Conservation (phyloP, 2,797 vertebrate genomes). For the Echiichthys vipera region DNA sequence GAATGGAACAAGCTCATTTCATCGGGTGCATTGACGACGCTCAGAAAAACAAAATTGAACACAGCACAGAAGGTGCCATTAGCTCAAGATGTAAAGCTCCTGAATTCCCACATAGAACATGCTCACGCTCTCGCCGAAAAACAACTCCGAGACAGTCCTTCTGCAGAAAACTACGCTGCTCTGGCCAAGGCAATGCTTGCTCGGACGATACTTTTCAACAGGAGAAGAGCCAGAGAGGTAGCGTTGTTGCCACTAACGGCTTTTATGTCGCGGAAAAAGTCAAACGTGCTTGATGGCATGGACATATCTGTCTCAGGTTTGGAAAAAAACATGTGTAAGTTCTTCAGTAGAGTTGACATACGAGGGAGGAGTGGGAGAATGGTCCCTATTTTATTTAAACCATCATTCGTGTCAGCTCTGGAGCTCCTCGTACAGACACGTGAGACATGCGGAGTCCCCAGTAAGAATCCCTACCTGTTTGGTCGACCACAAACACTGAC, state of each 20-base stretch:
- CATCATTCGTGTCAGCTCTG: slow-evolving; percentile 48
- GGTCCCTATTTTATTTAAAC: slow-evolving; percentile 67
- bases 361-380: slow-evolving; percentile 54
- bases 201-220: slow-evolving; percentile 63
- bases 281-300: not conserved
- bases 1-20: slow-evolving; percentile 68
- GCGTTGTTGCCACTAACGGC: slow-evolving; percentile 3
- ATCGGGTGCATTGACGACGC: slow-evolving; percentile 32
- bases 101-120: slow-evolving; percentile 60
- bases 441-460: slow-evolving; percentile 46
- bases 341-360: slow-evolving; percentile 62
- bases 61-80: slow-evolving; percentile 30
- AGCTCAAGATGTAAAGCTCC: slow-evolving; percentile 49
- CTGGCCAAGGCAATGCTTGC: slow-evolving; percentile 46
- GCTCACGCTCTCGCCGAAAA: slow-evolving; percentile 48
- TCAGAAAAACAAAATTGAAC: slow-evolving; percentile 40
- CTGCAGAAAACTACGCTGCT: slow-evolving; percentile 48
- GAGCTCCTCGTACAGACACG: slow-evolving; percentile 55
- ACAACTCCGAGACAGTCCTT: slow-evolving; percentile 35
- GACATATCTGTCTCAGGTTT: slow-evolving; percentile 45
- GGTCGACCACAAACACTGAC: slow-evolving; percentile 20
- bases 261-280: slow-evolving; percentile 49
- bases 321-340: slow-evolving; percentile 60
- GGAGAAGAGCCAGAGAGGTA: slow-evolving; percentile 43
- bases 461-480: slow-evolving; percentile 62